Evolutionary conservation across 2,797 vertebrate species (phyloP).

Genomic region (Bucorvus abyssinicus): DNA sequence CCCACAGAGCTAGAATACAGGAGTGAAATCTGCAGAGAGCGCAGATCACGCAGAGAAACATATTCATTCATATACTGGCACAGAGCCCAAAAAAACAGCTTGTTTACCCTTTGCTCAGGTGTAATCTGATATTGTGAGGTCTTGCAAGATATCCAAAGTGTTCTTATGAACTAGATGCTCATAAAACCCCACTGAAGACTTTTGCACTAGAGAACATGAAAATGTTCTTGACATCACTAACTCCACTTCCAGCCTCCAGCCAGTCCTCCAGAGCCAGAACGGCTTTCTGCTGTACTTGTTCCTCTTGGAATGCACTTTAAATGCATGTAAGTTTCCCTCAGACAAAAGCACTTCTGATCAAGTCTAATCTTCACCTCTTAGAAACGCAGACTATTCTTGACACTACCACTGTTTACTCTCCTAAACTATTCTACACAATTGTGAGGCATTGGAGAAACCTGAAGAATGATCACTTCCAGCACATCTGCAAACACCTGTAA

Average conservation of each 20-base stretch:
- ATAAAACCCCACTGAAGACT: neutral
- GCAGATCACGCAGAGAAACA: neutral
- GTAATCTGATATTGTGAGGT: neutral
- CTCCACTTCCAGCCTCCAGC: neutral
- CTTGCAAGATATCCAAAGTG: neutral
- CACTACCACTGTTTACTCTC: neutral
- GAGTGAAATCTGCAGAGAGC: neutral
- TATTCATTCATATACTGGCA: neutral
- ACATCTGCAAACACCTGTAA: neutral
- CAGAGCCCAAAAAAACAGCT: neutral
- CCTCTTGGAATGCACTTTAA: neutral
- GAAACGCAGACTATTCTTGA: neutral
- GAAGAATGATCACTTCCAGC: neutral
- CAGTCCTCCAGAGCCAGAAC: neutral
- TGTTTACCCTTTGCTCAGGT: neutral
- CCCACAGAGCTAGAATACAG: neutral
- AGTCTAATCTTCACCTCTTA: neutral
- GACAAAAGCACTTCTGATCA: neutral
- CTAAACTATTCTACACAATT: neutral
- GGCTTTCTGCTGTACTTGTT: neutral
- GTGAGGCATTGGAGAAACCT: neutral
- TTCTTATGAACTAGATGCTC: neutral
- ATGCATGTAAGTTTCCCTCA: rapidly evolving
- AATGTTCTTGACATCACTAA: neutral
- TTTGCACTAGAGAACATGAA: neutral